These are phyloP conservation scores for Ahaetulla prasina DNA, from an alignment of 2,113 vertebrate genomes.

Conservation along the genomic window DNA sequence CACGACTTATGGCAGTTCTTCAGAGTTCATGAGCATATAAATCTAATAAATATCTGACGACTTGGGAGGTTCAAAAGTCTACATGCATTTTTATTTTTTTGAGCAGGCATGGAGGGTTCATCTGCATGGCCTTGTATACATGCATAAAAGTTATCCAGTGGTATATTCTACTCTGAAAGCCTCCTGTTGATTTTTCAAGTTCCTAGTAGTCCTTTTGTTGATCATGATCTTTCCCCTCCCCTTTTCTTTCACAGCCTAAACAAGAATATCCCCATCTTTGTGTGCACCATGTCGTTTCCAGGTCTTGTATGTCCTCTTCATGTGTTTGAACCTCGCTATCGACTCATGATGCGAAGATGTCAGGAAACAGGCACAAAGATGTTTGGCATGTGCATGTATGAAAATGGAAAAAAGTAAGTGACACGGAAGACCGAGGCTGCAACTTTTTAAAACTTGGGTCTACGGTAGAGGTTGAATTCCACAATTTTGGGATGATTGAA, in stretches of 20 bases:
- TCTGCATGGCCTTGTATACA: not conserved
- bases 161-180: not conserved
- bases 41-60: not conserved
- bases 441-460: not conserved
- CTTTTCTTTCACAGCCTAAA: slow-evolving; percentile 70
- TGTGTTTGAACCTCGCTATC: slow-evolving; percentile 87
- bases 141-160: not conserved
- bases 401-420: slow-evolving; percentile 81
- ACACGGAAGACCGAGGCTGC: not conserved
- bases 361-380: slow-evolving; percentile 85
- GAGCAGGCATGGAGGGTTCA: not conserved
- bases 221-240: not conserved
- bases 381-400: slow-evolving; percentile 90
- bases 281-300: slow-evolving; percentile 87
- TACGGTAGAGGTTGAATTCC: rapidly evolving
- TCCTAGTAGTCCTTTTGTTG: not conserved
- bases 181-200: not conserved
- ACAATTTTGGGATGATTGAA: not conserved
- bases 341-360: slow-evolving; percentile 89
- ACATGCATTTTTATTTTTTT: not conserved
- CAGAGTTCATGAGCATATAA: not conserved
- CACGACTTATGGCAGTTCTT: not conserved
- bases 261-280: slow-evolving; percentile 85
- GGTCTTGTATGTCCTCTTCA: slow-evolving; percentile 83
- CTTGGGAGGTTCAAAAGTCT: not conserved